A percentile compares a stretch with the other conserved stretches of the same genome.
Evolutionary conservation across 2,113 vertebrate genomes (phyloP).

Genomic region (Pomatostomus ruficeps): DNA sequence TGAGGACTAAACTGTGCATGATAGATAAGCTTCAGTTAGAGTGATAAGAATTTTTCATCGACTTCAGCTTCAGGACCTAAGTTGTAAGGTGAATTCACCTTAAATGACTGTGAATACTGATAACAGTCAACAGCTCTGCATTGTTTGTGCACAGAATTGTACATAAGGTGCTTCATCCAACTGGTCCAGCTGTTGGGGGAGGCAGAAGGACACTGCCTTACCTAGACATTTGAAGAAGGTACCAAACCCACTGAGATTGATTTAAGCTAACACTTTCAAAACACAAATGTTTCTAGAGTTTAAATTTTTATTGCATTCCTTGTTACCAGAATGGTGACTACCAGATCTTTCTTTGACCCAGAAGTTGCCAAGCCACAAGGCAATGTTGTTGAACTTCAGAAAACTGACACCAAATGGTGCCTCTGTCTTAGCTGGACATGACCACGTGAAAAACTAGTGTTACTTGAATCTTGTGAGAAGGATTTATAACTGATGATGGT

Average conservation of each 20-base stretch:
- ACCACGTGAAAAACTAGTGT: accelerated
- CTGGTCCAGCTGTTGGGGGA: not conserved
- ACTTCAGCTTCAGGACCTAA: not conserved
- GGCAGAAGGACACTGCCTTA: not conserved
- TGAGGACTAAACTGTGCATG: not conserved
- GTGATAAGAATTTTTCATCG: not conserved
- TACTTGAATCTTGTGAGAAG: not conserved
- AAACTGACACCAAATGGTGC: not conserved
- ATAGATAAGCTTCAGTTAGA: not conserved
- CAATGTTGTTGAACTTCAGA: not conserved
- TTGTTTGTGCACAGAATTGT: not conserved
- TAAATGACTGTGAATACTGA: not conserved
- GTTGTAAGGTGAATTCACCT: not conserved
- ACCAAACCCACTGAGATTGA: not conserved
- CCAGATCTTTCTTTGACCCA: not conserved
- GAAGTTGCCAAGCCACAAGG: not conserved
- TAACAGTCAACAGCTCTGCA: not conserved
- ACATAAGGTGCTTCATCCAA: not conserved
- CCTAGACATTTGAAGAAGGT: not conserved
- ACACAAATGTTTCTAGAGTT: not conserved
- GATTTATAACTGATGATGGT: not conserved
- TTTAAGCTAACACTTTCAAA: not conserved
- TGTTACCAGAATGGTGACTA: not conserved
- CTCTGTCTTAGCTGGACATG: not conserved
- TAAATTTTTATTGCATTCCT: not conserved